Evolutionary conservation across 2,888 invertebrate genomes (phyloP).

Genomic region (Ormyrus thymus): DNA sequence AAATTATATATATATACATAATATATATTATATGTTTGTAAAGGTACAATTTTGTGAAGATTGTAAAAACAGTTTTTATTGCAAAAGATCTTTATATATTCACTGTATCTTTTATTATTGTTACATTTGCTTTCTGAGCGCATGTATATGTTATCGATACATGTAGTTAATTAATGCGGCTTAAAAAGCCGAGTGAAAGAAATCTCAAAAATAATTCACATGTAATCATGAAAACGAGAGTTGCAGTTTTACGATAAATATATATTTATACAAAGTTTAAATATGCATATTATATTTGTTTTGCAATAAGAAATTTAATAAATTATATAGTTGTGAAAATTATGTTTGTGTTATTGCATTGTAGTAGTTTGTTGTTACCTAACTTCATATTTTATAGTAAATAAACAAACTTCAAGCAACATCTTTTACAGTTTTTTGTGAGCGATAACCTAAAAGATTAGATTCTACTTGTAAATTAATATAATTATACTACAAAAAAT

Average conservation of each 20-base stretch:
- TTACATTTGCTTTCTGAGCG: slow-evolving; percentile 32
- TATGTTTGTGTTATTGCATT: no score
- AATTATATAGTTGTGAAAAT: not conserved
- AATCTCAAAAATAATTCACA: slow-evolving; percentile 37
- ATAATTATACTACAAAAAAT: slow-evolving; percentile 1
- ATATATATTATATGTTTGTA: slow-evolving; percentile 30
- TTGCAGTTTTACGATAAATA: slow-evolving; percentile 33
- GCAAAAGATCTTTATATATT: slow-evolving; percentile 32
- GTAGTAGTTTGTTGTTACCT: no score
- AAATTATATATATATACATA: slow-evolving; percentile 36
- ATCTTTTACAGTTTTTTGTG: not conserved
- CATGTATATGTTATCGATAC: slow-evolving; percentile 21
- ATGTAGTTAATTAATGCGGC: not conserved
- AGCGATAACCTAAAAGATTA: slow-evolving; percentile 20
- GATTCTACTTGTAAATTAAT: not conserved
- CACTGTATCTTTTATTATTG: slow-evolving; percentile 13
- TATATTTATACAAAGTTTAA: slow-evolving; percentile 45
- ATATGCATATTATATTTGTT: slow-evolving; percentile 30
- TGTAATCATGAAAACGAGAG: slow-evolving; percentile 20
- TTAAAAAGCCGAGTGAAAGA: slow-evolving; percentile 15
- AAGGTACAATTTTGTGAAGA: slow-evolving; percentile 44
- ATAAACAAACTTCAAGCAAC: slow-evolving; percentile 9
- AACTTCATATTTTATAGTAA: no score
- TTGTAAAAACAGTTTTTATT: not conserved
- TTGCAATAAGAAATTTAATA: slow-evolving; percentile 5